A percentile compares a stretch with the other conserved stretches of the same genome.
These are phyloP conservation scores for Merluccius polli DNA, from an alignment of 2,797 vertebrate genomes.

Conservation along the genomic window DNA sequence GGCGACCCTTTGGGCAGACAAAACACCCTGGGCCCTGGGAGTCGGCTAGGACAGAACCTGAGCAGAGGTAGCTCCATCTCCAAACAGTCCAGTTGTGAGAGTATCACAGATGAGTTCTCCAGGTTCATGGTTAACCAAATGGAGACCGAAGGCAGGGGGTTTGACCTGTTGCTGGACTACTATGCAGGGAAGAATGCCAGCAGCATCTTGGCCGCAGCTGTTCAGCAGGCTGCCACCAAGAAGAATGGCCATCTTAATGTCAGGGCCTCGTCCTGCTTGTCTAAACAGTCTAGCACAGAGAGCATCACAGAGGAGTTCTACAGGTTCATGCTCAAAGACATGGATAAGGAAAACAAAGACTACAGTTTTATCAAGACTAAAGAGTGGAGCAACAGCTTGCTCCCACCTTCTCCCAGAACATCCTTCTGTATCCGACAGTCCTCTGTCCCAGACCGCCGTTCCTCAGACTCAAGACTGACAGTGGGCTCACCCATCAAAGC, in stretches of 20 bases:
- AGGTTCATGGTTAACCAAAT: slow-evolving; percentile 99
- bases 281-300: slow-evolving; percentile 97
- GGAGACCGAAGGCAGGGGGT: slow-evolving; percentile 93
- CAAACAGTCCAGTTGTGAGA: slow-evolving; percentile 98
- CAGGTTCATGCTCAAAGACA: slow-evolving; percentile 90
- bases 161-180: slow-evolving; percentile 94
- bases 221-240: slow-evolving; percentile 86
- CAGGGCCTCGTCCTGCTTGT: slow-evolving; percentile 81
- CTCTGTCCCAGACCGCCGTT: slow-evolving; percentile 84
- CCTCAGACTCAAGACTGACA: slow-evolving; percentile 82
- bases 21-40: slow-evolving; percentile 78
- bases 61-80: slow-evolving; percentile 96
- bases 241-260: slow-evolving; percentile 88
- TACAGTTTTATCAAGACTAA: slow-evolving; percentile 76
- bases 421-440: slow-evolving; percentile 89
- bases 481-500: slow-evolving; percentile 89
- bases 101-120: slow-evolving; percentile 98
- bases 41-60: slow-evolving; percentile 81
- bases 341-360: slow-evolving; percentile 88
- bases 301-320: slow-evolving; percentile 99
- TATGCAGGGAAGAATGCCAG: slow-evolving; percentile 95
- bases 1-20: slow-evolving; percentile 69
- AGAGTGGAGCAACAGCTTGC: slow-evolving; percentile 84
- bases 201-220: slow-evolving; percentile 86
- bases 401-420: slow-evolving; percentile 79